Evolutionary conservation across 2,888 invertebrate species (phyloP).

Genomic region (Sclerodermus sp.): DNA sequence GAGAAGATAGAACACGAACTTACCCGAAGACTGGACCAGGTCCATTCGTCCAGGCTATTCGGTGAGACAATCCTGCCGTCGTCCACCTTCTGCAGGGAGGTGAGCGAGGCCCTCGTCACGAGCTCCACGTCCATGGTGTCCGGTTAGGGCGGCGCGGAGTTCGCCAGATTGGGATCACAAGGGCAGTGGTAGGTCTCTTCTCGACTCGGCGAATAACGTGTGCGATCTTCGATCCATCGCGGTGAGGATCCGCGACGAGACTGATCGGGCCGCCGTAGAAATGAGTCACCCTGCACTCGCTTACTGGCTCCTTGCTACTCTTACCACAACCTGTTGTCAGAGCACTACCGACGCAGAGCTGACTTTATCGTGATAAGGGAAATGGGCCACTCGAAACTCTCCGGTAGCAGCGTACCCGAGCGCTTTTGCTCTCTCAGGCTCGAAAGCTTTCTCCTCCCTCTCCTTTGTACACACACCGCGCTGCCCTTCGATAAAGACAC

Average conservation of each 20-base stretch:
- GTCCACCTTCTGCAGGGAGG: constrained; percentile 62
- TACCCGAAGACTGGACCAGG: constrained; percentile 68
- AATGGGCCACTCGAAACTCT: constrained; percentile 35
- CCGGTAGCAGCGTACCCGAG: not conserved
- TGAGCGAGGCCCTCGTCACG: constrained; percentile 59
- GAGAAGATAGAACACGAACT: constrained; percentile 17
- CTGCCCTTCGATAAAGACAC: no score
- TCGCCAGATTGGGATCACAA: not conserved
- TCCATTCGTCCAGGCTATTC: constrained; percentile 66
- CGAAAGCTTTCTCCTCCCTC: constrained; percentile 3
- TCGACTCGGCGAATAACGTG: not conserved
- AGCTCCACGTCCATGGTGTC: constrained; percentile 51
- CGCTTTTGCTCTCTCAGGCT: no score
- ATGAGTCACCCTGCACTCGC: constrained; percentile 23
- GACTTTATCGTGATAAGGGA: constrained; percentile 37
- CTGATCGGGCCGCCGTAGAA: constrained; percentile 6
- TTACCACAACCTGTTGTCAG: constrained; percentile 9
- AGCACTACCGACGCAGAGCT: constrained; percentile 6
- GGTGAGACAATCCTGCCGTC: constrained; percentile 60
- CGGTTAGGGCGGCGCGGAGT: not conserved
- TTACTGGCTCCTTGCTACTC: not conserved
- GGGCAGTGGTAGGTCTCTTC: not conserved
- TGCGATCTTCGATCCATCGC: not conserved
- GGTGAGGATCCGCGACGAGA: not conserved
- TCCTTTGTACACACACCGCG: not conserved